Conservation (phyloP, 2,113 vertebrate genomes). For the Narcine bancroftii region DNA sequence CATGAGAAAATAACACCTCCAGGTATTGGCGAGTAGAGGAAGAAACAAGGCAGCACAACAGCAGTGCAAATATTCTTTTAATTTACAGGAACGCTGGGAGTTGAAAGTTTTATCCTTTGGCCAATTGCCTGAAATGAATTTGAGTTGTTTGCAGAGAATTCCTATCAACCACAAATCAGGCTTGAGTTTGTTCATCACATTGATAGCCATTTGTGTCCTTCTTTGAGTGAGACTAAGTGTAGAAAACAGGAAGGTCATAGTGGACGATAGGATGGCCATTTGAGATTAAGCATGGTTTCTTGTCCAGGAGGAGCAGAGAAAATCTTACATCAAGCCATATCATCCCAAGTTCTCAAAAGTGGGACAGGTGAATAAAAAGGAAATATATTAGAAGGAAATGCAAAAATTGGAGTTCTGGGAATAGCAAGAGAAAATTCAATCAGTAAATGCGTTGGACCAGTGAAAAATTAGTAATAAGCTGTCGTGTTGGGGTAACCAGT, state of each 20-base stretch:
- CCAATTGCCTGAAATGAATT: not conserved
- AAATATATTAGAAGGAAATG: constrained; percentile 33
- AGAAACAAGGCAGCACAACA: not conserved
- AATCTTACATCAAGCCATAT: not conserved
- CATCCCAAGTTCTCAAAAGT: constrained; percentile 10
- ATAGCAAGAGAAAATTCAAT: constrained; percentile 20
- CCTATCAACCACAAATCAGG: not conserved
- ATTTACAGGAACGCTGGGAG: not conserved
- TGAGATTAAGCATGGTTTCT: not conserved
- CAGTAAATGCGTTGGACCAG: constrained; percentile 26
- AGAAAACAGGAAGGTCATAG: not conserved
- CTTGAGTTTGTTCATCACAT: not conserved
- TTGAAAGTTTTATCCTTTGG: not conserved
- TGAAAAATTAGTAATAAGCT: constrained; percentile 34
- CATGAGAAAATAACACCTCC: not conserved
- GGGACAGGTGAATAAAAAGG: not conserved
- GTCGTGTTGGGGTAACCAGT: constrained; percentile 19
- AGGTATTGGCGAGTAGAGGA: not conserved
- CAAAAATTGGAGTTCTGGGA: constrained; percentile 7
- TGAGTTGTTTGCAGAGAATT: not conserved
- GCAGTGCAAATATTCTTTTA: not conserved
- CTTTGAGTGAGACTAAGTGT: not conserved
- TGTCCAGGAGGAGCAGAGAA: not conserved
- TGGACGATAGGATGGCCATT: too few species aligned
- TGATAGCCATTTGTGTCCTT: not conserved